Conservation (phyloP, 1,140 invertebrate species). For the Anastrepha ludens region DNA sequence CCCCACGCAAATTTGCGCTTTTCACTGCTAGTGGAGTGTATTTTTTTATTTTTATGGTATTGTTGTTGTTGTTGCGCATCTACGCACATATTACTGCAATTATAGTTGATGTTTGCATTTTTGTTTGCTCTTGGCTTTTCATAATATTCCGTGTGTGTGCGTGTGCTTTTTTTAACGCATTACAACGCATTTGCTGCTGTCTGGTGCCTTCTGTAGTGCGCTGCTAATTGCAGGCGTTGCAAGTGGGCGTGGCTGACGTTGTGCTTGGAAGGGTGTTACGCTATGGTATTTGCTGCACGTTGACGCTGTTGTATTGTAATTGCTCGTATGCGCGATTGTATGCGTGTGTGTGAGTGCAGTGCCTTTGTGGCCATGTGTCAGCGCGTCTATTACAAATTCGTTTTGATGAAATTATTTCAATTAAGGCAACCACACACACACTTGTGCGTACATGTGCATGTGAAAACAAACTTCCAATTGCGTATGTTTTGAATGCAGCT, state of each 20-base stretch:
- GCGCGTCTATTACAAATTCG: constrained; percentile 17
- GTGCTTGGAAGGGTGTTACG: background rate
- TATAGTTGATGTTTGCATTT: background rate
- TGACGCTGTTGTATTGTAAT: background rate
- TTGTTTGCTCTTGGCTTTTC: background rate
- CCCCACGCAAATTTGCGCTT: no score
- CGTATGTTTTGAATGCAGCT: background rate
- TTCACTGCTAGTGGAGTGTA: background rate
- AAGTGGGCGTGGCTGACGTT: constrained; percentile 17
- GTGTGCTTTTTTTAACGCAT: background rate
- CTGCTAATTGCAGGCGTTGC: constrained; percentile 25
- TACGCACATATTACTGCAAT: background rate
- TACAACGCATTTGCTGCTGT: background rate
- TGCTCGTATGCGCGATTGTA: background rate
- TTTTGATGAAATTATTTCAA: constrained; percentile 46
- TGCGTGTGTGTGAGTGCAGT: background rate
- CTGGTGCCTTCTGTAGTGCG: background rate
- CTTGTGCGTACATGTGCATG: background rate
- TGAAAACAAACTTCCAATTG: background rate
- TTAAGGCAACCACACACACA: background rate
- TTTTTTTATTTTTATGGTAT: background rate
- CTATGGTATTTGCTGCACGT: background rate
- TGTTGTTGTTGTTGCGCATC: background rate
- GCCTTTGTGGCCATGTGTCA: background rate
- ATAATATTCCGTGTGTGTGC: background rate